phyloP scores from a whole-genome alignment of 2,797 vertebrate genomes.

The Forpus xanthops region DNA sequence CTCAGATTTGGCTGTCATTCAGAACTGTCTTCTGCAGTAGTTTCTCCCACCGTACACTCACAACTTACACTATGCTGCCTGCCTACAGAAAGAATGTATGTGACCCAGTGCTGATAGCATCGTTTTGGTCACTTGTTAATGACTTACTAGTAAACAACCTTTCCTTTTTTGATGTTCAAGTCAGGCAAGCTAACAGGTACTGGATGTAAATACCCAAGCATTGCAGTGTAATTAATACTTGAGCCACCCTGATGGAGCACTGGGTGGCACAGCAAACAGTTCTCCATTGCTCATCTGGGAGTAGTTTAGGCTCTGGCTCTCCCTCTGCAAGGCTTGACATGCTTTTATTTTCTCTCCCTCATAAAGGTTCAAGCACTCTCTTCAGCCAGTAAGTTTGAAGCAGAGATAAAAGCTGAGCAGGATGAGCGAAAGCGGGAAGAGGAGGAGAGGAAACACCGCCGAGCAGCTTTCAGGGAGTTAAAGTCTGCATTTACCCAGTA shows the following conservation, averaged over 20 bases:
- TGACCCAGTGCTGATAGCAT: background rate
- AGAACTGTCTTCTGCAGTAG: slow-evolving; percentile 11
- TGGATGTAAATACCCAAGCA: background rate
- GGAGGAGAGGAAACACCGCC: slow-evolving; percentile 85
- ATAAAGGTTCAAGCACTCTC: slow-evolving; percentile 87
- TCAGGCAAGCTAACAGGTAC: background rate
- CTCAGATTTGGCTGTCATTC: slow-evolving; percentile 23
- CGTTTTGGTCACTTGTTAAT: background rate
- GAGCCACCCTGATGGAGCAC: background rate
- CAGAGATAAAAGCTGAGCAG: slow-evolving; percentile 92
- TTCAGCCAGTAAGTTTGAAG: slow-evolving; percentile 90
- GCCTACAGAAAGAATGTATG: background rate
- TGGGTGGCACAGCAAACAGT: background rate
- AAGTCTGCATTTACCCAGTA: slow-evolving; percentile 88
- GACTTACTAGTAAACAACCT: background rate
- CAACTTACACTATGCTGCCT: background rate
- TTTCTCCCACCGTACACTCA: background rate
- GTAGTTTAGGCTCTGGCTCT: background rate
- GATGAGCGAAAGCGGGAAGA: slow-evolving; percentile 88
- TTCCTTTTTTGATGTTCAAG: background rate
- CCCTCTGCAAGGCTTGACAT: background rate
- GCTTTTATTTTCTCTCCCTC: background rate
- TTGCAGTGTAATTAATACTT: background rate
- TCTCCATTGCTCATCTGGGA: background rate
- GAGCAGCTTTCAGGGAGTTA: slow-evolving; percentile 91